Base-by-base conservation (phyloP, 37 sponge, comb jelly and placozoan genomes). In the Spongilla lacustris region DNA sequence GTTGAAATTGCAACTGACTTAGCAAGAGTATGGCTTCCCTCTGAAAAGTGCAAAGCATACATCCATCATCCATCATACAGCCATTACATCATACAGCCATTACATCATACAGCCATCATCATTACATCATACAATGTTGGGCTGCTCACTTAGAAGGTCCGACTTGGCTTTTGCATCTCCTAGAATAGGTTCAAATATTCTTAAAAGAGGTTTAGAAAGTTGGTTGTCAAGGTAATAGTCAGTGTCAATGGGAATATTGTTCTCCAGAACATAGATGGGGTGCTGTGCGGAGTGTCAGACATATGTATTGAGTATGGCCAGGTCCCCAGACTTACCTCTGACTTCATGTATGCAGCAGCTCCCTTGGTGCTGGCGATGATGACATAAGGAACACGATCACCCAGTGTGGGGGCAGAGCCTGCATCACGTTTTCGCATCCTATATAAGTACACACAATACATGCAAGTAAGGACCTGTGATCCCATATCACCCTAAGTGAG, bases 121-220 rank as follows among this genome's bases (percentile, higher is more conserved):
- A n/a, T n/a, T n/a, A n/a, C n/a, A n/a, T n/a, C n/a, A n/a, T n/a
- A n/a, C n/a, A n/a, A n/a, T n/a, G n/a, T n/a, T n/a, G n/a, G n/a
- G n/a, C 19, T 8, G 68, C 96, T 82, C 34, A 96, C 94, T 87
- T 25, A 97, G 94, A 0, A 95, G 90, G 68, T 97, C 97, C 5
- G 82, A 74, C 66, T 94, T 86, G 33, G 97, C 95, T 35, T 76
- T 89, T 19, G 50, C 66, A 67, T 97, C 95, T 70, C 99, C 99
- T 22, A 98, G 86, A 38, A 98, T 98, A 24, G 99, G 99, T 83
- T 98, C 99, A 84, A 98, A 98, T 71, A 98, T 93, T 77, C 99
- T 82, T 83, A 98, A 78, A 23, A 98, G 86, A 10, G 99, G 99
- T 38, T 98, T 98, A 46, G 92, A 26, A 36, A 98, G 93, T 78